phyloP scores from a whole-genome alignment of 2,113 vertebrate genomes.

The Albula goreensis region DNA sequence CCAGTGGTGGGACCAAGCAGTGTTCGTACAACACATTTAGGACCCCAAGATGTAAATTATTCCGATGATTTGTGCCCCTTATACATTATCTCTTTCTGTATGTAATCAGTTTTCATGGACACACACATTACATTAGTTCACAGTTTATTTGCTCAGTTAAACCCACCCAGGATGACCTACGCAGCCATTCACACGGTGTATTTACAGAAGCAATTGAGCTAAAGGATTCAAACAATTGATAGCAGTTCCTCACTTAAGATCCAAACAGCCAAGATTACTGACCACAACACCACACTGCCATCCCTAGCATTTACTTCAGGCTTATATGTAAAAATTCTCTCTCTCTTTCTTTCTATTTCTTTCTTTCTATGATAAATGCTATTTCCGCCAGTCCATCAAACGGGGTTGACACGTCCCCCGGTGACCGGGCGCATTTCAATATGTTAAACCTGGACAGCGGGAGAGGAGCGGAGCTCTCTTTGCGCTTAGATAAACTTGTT shows the following conservation, averaged over 20 bases:
- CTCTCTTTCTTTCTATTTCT: not conserved
- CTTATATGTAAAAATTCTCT: not conserved
- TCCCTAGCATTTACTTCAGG: constrained; percentile 6
- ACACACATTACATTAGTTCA: not conserved
- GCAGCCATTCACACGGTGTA: not conserved
- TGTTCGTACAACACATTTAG: not conserved
- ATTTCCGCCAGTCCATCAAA: constrained; percentile 26
- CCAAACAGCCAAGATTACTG: not conserved
- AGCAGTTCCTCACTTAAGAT: not conserved
- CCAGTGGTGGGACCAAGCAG: not conserved
- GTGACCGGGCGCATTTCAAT: constrained; percentile 20
- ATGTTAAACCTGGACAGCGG: constrained; percentile 23
- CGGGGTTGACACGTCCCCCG: constrained; percentile 22
- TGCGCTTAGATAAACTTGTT: constrained; percentile 37
- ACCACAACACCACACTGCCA: not conserved
- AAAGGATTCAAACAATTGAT: not conserved
- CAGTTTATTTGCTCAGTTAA: not conserved
- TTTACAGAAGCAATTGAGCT: not conserved
- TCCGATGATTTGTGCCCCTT: constrained; percentile 13
- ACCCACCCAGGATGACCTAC: not conserved
- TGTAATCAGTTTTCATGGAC: not conserved
- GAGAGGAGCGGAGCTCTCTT: constrained; percentile 22
- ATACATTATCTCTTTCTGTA: not conserved
- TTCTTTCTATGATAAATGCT: constrained; percentile 17
- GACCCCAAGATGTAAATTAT: constrained; percentile 9